These are phyloP conservation scores for Neosalanx taihuensis DNA, from an alignment of 2,797 vertebrate species.

Conservation along the genomic window DNA sequence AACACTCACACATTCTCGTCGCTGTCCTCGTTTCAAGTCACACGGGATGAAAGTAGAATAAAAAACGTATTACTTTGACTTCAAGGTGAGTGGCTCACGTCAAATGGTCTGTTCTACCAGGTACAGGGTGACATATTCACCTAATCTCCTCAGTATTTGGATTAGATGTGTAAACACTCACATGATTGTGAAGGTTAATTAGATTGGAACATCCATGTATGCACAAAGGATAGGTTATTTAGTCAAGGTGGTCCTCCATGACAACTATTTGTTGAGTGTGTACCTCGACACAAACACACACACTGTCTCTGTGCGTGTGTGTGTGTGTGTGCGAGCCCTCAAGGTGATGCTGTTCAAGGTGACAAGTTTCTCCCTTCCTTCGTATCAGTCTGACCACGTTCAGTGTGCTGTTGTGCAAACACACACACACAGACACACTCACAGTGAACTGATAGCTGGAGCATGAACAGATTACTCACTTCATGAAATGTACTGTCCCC, in stretches of 20 bases:
- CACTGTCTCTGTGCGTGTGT: no score
- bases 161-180: conserved; percentile 3
- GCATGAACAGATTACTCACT: conserved; percentile 13
- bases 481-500: neutral
- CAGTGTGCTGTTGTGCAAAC: neutral
- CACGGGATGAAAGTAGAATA: no score
- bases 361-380: neutral
- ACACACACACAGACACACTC: neutral
- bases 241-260: conserved; percentile 10
- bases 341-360: neutral
- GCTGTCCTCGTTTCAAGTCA: no score
- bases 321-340: neutral
- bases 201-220: conserved; percentile 18
- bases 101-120: no score
- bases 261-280: neutral
- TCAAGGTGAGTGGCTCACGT: no score
- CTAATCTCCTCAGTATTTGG: conserved; percentile 7
- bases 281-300: neutral
- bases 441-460: conserved; percentile 8
- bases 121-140: no score
- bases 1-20: no score
- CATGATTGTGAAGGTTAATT: conserved; percentile 31
- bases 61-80: no score
- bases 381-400: neutral
- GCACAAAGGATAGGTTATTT: conserved; percentile 20